These are phyloP conservation scores for Okamejei kenojei DNA, from an alignment of 2,797 vertebrate species.

Conservation along the genomic window DNA sequence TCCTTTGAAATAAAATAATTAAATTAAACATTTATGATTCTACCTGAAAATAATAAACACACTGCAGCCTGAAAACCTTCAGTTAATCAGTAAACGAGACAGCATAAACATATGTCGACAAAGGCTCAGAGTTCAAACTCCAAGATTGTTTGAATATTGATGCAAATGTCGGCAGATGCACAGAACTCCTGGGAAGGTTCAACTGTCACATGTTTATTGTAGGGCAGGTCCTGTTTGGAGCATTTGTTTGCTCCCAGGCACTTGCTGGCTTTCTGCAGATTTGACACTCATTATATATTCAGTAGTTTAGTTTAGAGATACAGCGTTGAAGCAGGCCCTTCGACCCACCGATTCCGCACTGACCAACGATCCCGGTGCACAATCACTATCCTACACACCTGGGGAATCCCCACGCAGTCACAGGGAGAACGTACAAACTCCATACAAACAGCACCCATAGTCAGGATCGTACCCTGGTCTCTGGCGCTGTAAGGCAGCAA, in stretches of 20 bases:
- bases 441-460: too few relatives aligned
- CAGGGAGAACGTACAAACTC: too few relatives aligned
- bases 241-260: not conserved
- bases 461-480: too few relatives aligned
- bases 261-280: not conserved
- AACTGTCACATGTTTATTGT: not conserved
- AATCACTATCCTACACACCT: too few relatives aligned
- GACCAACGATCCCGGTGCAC: too few relatives aligned
- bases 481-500: too few relatives aligned
- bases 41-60: not conserved
- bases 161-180: slow-evolving; percentile 15
- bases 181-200: not conserved
- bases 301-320: not conserved
- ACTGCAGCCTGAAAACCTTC: too few relatives aligned
- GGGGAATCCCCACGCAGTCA: too few relatives aligned
- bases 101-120: not conserved
- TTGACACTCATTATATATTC: not conserved
- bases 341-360: too few relatives aligned
- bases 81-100: not conserved
- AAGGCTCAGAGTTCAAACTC: not conserved
- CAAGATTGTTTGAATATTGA: slow-evolving; percentile 8
- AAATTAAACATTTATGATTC: not conserved
- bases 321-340: too few relatives aligned
- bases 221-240: not conserved
- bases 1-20: not conserved